Evolutionary conservation across 2,888 invertebrate species (phyloP).

Genomic region (Micoletzkya japonica): DNA sequence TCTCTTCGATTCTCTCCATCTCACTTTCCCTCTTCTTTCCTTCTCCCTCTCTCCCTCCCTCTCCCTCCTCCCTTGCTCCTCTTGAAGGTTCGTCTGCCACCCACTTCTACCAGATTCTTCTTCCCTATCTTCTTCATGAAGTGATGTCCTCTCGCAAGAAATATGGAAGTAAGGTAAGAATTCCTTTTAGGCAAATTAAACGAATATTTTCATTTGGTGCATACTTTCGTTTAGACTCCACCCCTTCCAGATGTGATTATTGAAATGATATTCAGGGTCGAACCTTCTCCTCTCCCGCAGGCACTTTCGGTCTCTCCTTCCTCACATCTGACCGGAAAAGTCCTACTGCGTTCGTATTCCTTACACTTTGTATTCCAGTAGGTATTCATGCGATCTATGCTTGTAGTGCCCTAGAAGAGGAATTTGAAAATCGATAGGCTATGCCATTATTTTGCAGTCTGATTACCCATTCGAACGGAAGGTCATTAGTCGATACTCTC

Average conservation of each 20-base stretch:
- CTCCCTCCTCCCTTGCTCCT: neutral
- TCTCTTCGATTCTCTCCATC: neutral
- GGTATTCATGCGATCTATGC: neutral
- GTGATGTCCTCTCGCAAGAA: neutral
- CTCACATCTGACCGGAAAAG: neutral
- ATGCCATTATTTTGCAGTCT: no score
- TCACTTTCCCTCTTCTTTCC: neutral
- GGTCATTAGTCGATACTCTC: no score
- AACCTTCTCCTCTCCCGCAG: slow-evolving; percentile 13
- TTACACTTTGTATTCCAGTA: neutral
- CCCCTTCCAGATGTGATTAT: neutral
- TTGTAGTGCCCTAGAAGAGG: neutral
- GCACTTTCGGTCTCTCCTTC: slow-evolving; percentile 14
- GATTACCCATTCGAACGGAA: no score
- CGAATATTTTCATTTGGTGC: slow-evolving; percentile 1
- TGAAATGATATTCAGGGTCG: slow-evolving; percentile 1
- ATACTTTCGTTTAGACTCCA: neutral
- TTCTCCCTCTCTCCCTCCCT: slow-evolving; percentile 3
- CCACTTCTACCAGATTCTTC: neutral
- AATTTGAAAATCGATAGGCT: no score
- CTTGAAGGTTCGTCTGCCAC: slow-evolving; percentile 2
- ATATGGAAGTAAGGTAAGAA: neutral
- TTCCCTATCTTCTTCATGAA: neutral
- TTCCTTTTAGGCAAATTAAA: neutral
- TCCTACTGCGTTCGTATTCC: neutral